Evolutionary conservation across 1,140 invertebrate genomes (phyloP).

Genomic region (Drosophila bocqueti): DNA sequence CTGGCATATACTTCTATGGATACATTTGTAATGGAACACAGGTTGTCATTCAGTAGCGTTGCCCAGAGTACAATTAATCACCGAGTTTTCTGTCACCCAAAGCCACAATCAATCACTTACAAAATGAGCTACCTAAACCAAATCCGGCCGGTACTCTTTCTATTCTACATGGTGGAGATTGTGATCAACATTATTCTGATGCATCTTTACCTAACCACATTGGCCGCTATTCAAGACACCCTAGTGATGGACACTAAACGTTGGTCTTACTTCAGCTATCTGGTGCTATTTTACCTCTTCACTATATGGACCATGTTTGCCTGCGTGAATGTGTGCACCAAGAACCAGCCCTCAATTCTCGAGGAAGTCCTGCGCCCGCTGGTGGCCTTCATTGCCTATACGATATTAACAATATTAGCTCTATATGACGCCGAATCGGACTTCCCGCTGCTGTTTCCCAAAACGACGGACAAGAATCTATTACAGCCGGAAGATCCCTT

Average conservation of each 20-base stretch:
- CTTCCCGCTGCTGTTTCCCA: constrained; percentile 23
- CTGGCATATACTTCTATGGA: neutral
- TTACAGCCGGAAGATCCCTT: constrained; percentile 11
- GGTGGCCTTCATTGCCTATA: constrained; percentile 26
- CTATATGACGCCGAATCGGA: constrained; percentile 39
- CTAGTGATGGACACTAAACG: neutral
- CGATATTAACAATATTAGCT: constrained; percentile 33
- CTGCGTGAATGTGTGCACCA: constrained; percentile 56
- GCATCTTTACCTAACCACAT: constrained; percentile 22
- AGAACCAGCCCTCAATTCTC: neutral
- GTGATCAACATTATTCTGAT: constrained; percentile 40
- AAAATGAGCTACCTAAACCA: constrained; percentile 12
- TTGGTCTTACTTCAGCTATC: neutral
- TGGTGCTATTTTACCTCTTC: constrained; percentile 17
- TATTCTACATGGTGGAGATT: constrained; percentile 49
- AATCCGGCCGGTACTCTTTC: constrained; percentile 45
- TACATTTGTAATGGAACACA: no score
- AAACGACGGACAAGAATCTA: accelerated
- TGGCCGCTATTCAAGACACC: constrained; percentile 2
- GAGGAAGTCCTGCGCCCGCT: constrained; percentile 35
- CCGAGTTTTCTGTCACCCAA: constrained; percentile 26
- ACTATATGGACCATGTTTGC: constrained; percentile 41
- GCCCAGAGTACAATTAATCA: neutral
- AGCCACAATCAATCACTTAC: neutral
- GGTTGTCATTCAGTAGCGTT: neutral